phyloP scores from a whole-genome alignment of 2,888 invertebrate genomes.

The Colletes collaris region DNA sequence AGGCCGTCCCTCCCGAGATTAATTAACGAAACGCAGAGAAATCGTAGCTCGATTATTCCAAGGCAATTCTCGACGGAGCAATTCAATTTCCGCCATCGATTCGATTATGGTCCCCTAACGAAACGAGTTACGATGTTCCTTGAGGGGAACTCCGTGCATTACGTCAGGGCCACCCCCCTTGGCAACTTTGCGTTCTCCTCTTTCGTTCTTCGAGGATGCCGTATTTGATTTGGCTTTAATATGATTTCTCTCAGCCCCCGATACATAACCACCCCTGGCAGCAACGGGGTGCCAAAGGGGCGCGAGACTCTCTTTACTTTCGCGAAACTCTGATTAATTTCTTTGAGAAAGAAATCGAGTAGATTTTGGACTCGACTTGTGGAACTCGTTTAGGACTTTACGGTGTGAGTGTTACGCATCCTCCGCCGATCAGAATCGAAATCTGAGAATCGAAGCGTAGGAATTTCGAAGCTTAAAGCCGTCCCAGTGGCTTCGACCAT shows the following conservation, averaged over 20 bases:
- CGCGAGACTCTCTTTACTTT: neutral
- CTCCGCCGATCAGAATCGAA: too few species aligned
- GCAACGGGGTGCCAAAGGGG: constrained; percentile 8
- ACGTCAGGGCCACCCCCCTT: constrained; percentile 8
- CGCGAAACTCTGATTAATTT: constrained; percentile 24
- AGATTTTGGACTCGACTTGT: too few species aligned
- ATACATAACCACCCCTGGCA: constrained; percentile 61
- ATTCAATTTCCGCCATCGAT: constrained; percentile 49
- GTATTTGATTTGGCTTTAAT: constrained; percentile 68
- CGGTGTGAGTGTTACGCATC: too few species aligned
- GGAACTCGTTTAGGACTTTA: too few species aligned
- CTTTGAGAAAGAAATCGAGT: constrained; percentile 11
- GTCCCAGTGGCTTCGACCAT: neutral
- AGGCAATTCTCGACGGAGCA: constrained; percentile 35
- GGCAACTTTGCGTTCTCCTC: constrained; percentile 40
- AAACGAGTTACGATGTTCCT: constrained; percentile 51
- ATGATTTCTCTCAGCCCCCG: constrained; percentile 54
- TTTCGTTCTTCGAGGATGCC: constrained; percentile 43
- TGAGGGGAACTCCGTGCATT: constrained; percentile 25
- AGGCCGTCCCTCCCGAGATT: constrained; percentile 8
- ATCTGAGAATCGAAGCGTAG: too few species aligned
- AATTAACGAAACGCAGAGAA: constrained; percentile 49
- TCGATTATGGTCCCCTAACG: constrained; percentile 37
- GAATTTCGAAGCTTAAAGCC: too few species aligned
- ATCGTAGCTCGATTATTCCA: constrained; percentile 49